These are phyloP conservation scores for Drosophila yooni DNA, from an alignment of 2,888 invertebrate species.

Conservation along the genomic window DNA sequence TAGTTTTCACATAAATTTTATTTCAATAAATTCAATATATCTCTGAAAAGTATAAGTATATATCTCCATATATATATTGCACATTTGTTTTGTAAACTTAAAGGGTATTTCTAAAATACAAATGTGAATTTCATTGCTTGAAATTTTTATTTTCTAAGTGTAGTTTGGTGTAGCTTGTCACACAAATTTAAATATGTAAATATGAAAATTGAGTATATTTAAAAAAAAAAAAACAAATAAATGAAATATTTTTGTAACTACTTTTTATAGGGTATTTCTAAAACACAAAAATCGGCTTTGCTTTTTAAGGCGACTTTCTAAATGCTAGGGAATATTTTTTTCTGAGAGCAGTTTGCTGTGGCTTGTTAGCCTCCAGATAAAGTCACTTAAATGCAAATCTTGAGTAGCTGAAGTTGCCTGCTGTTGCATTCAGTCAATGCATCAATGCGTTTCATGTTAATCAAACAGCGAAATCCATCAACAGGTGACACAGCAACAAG, in stretches of 20 bases:
- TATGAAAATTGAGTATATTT: background rate
- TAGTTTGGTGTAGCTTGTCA: background rate
- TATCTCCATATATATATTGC: too few species aligned
- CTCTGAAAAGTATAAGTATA: too few species aligned
- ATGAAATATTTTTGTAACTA: background rate
- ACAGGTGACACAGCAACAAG: slow-evolving; percentile 75
- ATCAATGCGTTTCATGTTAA: slow-evolving; percentile 79
- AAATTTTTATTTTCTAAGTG: background rate
- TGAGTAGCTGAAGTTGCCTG: slow-evolving; percentile 25
- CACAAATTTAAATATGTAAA: background rate
- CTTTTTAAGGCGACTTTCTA: background rate
- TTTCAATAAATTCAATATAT: background rate
- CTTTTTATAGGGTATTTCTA: background rate
- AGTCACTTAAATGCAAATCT: slow-evolving; percentile 66
- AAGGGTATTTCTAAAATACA: too few species aligned
- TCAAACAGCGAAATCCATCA: slow-evolving; percentile 79
- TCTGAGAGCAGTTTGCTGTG: background rate
- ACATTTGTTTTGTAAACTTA: too few species aligned
- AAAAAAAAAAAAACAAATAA: background rate
- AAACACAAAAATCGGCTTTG: background rate
- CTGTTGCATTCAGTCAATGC: slow-evolving; percentile 60
- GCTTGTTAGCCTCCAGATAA: slow-evolving; percentile 39
- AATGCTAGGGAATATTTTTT: background rate
- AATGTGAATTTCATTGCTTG: too few species aligned
- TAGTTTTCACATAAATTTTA: background rate